A percentile compares a stretch with the other conserved stretches of the same genome.
Conservation (phyloP, 2,113 vertebrate species). For the Oncorhynchus gorbuscha region DNA sequence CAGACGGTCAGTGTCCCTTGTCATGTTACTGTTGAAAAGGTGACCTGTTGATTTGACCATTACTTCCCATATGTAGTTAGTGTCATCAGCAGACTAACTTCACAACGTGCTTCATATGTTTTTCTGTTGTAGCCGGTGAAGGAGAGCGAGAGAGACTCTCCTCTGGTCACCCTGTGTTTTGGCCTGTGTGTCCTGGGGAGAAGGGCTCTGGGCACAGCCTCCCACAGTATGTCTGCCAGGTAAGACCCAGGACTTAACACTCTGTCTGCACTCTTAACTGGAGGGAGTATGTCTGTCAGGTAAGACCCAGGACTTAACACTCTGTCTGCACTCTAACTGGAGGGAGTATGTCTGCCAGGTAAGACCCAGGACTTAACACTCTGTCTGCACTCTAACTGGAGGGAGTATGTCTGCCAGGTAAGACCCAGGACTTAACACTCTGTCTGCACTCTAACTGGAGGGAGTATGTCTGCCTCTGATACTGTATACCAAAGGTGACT, state of each 20-base stretch:
- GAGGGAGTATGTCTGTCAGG: too few species aligned
- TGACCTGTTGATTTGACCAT: not conserved
- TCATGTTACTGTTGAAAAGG: not conserved
- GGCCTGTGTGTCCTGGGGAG: conserved; percentile 87
- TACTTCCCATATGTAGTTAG: not conserved
- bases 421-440: conserved; percentile 6
- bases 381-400: too few species aligned
- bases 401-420: conserved; percentile 93
- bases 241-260: conserved; percentile 39
- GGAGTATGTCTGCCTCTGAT: conserved; percentile 50
- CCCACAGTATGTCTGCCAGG: conserved; percentile 93
- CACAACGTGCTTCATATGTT: too few species aligned
- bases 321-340: not conserved
- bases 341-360: conserved; percentile 95
- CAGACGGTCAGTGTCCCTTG: conserved; percentile 72
- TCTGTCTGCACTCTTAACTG: not conserved
- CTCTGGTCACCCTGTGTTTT: conserved; percentile 85
- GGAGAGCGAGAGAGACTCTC: conserved; percentile 83
- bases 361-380: conserved; percentile 12
- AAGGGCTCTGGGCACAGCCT: conserved; percentile 85
- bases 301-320: conserved; percentile 39
- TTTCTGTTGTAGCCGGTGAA: conserved; percentile 75
- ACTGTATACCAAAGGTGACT: too few species aligned
- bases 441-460: too few species aligned
- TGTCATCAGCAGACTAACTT: too few species aligned